Base-by-base conservation (phyloP, 2,888 invertebrate species). In the Papilio demoleus region DNA sequence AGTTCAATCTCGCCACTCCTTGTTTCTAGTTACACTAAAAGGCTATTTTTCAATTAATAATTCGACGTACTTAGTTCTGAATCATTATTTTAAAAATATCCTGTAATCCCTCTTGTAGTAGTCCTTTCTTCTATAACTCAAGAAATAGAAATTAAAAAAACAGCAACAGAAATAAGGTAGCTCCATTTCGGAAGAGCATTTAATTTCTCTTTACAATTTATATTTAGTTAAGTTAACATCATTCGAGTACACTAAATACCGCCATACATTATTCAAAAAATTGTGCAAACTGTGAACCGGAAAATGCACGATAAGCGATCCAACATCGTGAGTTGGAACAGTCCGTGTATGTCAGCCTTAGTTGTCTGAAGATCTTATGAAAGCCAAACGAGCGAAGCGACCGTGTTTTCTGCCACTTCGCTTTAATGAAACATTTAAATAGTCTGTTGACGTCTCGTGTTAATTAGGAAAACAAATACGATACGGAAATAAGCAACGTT, bases 1-100 rank as follows among this genome's bases (percentile, higher is more conserved):
- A 67, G 73, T 73, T 78, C 77, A 81, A 84, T 87, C 81, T 78
- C 73, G 68, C 86, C 88, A 77, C 88, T 82, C 88, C 88, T 83
- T 77, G 76, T 71, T 75, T 77, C 80, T 79, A 72, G 74, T 75
- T 76, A 63, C 17, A 38, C 36, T 59, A 34, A 34, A 45, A 34
- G 31, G n/a, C 56, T 53, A 40, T 56, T 56, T 56, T 27, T 36
- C 31, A 40, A 56, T 65, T 56, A 56, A 38, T 17, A 53, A 24
- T 53, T 17, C n/a, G 24, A 40, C 14, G 47, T 14, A 0, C 38
- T 38, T 63, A n/a, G n/a, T 38, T n/a, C n/a, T 36, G 19, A 38
- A 24, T 24, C n/a, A 64, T 38, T 77, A 27, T 31, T 50, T 27
- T 53, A 11, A 11, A 53, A 27, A 27, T 11, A 45, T 45, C n/a